Conservation (phyloP, 2,113 vertebrate genomes). For the Oceanites oceanicus region DNA sequence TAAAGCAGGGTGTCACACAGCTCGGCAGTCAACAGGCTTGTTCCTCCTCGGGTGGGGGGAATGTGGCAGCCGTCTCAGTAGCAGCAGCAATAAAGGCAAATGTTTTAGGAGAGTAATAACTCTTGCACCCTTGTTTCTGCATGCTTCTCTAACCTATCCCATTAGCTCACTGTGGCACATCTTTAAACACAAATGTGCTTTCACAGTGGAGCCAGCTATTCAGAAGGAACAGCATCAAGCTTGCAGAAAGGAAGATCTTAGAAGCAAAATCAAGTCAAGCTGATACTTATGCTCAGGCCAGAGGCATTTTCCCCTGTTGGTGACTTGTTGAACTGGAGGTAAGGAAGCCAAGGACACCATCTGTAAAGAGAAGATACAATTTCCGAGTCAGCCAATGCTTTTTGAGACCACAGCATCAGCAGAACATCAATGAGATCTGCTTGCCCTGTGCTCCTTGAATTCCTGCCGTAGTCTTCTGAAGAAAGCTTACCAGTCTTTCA, state of each 20-base stretch:
- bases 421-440: not conserved
- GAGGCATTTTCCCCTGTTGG: not conserved
- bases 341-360: not conserved
- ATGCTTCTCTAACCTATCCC: not conserved
- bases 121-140: not conserved
- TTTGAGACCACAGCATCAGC: not conserved
- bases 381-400: not conserved
- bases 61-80: not conserved
- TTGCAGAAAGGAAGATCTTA: not conserved
- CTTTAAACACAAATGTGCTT: not conserved
- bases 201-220: not conserved
- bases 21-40: not conserved
- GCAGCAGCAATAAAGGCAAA: not conserved
- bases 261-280: not conserved
- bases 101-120: not conserved
- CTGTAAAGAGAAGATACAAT: not conserved
- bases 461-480: not conserved
- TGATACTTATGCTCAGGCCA: not conserved
- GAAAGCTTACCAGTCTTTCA: not conserved
- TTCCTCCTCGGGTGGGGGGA: not conserved
- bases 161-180: not conserved
- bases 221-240: not conserved
- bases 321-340: not conserved
- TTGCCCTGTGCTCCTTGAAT: not conserved
- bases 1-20: not conserved